A percentile compares a stretch with the other conserved stretches of the same genome.
Evolutionary conservation across 1,140 invertebrate genomes (phyloP).

Genomic region (Drosophila yakuba): DNA sequence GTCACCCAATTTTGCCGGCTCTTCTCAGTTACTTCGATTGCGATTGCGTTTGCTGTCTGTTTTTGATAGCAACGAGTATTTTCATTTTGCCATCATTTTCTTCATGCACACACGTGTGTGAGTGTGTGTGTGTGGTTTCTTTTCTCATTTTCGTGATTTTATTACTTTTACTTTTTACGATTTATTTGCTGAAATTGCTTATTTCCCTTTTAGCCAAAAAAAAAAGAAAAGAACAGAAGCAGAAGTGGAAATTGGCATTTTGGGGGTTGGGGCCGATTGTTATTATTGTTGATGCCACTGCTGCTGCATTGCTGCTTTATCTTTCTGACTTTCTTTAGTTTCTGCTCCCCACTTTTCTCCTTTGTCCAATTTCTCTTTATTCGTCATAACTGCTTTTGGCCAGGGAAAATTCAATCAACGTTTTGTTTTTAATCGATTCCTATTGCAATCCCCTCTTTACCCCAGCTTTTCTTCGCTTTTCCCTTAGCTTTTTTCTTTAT

Average conservation of each 20-base stretch:
- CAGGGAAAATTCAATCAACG: constrained; percentile 76
- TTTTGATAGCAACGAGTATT: constrained; percentile 62
- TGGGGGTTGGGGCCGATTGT: constrained; percentile 41
- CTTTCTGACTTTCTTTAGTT: constrained; percentile 22
- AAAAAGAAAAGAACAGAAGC: background rate
- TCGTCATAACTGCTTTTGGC: constrained; percentile 52
- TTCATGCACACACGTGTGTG: constrained; percentile 1
- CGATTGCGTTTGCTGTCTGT: constrained; percentile 61
- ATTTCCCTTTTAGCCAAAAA: constrained; percentile 64
- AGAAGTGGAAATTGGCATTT: constrained; percentile 53
- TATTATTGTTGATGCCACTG: constrained; percentile 28
- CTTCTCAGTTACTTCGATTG: constrained; percentile 59
- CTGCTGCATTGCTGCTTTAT: constrained; percentile 53
- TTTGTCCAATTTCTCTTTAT: constrained; percentile 3
- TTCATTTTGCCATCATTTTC: constrained; percentile 59
- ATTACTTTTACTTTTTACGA: constrained; percentile 83
- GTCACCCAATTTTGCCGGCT: constrained; percentile 9
- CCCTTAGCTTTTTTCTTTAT: constrained; percentile 30
- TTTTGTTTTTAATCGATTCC: constrained; percentile 74
- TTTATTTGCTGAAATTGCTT: constrained; percentile 83
- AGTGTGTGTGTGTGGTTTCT: constrained; percentile 57
- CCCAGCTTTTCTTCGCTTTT: constrained; percentile 13
- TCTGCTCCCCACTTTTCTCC: background rate
- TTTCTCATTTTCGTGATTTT: constrained; percentile 82
- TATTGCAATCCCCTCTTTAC: constrained; percentile 33